phyloP scores from a whole-genome alignment of 2,113 vertebrate genomes.

The Thalassarche chlororhynchos region DNA sequence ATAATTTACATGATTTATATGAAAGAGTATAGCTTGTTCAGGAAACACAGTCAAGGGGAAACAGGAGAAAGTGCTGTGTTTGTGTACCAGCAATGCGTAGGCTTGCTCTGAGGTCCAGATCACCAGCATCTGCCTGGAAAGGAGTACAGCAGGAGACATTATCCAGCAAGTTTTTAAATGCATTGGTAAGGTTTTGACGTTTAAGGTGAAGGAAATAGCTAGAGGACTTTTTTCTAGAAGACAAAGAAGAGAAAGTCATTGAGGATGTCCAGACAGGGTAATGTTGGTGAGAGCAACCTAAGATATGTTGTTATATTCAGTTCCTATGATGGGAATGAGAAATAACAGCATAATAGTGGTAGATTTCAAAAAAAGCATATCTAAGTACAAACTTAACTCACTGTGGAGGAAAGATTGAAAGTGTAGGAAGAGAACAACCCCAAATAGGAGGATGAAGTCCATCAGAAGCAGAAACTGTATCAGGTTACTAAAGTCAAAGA shows the following conservation, averaged over 20 bases:
- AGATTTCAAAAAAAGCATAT: neutral
- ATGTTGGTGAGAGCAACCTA: accelerated
- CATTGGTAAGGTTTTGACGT: neutral
- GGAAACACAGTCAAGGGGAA: neutral
- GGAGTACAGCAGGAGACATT: neutral
- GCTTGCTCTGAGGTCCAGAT: neutral
- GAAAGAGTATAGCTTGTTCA: neutral
- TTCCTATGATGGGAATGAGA: neutral
- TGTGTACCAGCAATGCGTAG: accelerated
- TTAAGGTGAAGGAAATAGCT: neutral
- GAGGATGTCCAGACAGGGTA: neutral
- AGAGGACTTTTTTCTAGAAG: neutral
- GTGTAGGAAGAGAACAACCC: neutral
- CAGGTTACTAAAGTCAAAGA: neutral
- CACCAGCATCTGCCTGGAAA: neutral
- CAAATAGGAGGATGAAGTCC: neutral
- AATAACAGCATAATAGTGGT: neutral
- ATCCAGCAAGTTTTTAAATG: neutral
- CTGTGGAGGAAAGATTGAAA: neutral
- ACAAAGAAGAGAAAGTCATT: neutral
- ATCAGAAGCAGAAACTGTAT: neutral
- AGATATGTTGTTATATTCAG: neutral
- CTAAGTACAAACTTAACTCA: neutral
- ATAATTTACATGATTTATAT: neutral
- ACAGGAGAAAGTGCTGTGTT: neutral